Evolutionary conservation across 2,888 invertebrate species (phyloP).

Genomic region (Leptinotarsa haldemani): DNA sequence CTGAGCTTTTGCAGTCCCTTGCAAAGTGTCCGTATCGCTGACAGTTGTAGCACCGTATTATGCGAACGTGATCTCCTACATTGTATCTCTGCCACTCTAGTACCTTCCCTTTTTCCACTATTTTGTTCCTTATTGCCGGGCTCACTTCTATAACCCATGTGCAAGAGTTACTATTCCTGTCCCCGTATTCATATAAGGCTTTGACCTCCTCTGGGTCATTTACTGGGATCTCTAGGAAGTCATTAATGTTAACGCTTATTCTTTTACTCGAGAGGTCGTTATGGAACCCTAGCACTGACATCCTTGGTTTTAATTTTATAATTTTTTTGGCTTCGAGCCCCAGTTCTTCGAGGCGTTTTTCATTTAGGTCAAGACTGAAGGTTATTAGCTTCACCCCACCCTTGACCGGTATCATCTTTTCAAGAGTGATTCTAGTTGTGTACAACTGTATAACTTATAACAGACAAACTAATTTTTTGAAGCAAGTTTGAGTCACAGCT

Average conservation of each 20-base stretch:
- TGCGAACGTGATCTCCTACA: not conserved
- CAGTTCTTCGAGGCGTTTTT: too few relatives aligned
- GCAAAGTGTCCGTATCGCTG: constrained; percentile 12
- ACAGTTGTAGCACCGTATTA: constrained; percentile 6
- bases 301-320: too few relatives aligned
- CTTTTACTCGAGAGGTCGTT: too few relatives aligned
- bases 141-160: not conserved
- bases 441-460: too few relatives aligned
- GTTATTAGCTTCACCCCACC: too few relatives aligned
- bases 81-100: not conserved
- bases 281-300: too few relatives aligned
- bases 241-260: too few relatives aligned
- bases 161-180: not conserved
- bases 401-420: too few relatives aligned
- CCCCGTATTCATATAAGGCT: not conserved
- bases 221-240: not conserved
- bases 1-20: not conserved
- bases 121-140: not conserved
- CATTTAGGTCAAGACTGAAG: too few relatives aligned
- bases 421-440: too few relatives aligned
- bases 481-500: too few relatives aligned
- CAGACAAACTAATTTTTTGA: too few relatives aligned
- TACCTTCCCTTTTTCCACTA: not conserved
- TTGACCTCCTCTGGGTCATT: not conserved
- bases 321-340: not conserved